Conservation (phyloP, 92 coral and sea anemone species). For the Diadumene lineata region DNA sequence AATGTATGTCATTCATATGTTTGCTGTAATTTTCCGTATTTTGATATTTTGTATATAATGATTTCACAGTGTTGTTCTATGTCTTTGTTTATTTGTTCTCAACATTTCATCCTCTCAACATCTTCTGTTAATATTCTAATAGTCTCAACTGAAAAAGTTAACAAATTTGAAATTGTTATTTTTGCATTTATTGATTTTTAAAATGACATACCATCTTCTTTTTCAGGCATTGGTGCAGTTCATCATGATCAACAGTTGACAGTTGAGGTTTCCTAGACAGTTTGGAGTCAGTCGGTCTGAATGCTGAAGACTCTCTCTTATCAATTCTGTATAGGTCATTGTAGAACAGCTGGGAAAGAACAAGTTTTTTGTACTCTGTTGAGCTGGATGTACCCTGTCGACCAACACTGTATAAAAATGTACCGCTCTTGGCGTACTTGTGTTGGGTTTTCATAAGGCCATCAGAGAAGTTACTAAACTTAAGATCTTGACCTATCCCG, state of each 20-base stretch:
- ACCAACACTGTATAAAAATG: conserved; percentile 41
- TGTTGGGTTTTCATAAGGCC: conserved; percentile 43
- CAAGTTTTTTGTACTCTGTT: conserved; percentile 32
- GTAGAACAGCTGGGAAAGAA: conserved; percentile 1
- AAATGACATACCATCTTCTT: background rate
- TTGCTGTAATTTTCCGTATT: too few species aligned
- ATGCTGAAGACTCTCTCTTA: background rate
- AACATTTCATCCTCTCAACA: too few species aligned
- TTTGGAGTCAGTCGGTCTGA: background rate
- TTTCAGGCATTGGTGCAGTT: background rate
- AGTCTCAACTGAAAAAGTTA: too few species aligned
- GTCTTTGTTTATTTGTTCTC: too few species aligned
- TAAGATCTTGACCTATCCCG: conserved; percentile 34
- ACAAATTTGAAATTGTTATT: too few species aligned
- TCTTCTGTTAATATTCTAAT: too few species aligned
- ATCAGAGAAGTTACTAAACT: conserved; percentile 35
- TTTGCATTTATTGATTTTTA: too few species aligned
- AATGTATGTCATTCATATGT: too few species aligned
- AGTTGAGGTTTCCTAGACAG: background rate
- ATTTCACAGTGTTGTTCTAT: too few species aligned
- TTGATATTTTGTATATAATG: too few species aligned
- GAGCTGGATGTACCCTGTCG: conserved; percentile 20
- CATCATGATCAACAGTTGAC: background rate
- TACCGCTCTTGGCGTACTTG: conserved; percentile 35
- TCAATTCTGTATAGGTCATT: background rate